phyloP scores from a whole-genome alignment of 2,888 invertebrate species.

The Pyrrhopygopsis socrates region DNA sequence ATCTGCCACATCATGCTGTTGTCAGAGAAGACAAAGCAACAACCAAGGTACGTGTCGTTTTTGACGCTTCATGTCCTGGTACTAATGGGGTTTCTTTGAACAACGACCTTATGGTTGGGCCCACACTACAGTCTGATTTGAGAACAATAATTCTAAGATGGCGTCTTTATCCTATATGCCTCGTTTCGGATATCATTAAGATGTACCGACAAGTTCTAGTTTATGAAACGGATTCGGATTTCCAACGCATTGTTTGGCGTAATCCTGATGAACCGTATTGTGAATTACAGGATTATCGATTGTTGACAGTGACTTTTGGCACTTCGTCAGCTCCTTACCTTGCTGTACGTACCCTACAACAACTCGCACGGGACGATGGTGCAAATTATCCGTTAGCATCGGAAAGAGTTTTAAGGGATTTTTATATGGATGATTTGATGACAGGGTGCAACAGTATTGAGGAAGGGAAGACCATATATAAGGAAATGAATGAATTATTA shows the following conservation, averaged over 20 bases:
- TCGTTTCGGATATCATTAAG: slow-evolving; percentile 85
- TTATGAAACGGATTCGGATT: slow-evolving; percentile 73
- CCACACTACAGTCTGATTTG: slow-evolving; percentile 83
- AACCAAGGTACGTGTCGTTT: slow-evolving; percentile 84
- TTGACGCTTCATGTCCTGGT: slow-evolving; percentile 80
- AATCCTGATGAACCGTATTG: slow-evolving; percentile 15
- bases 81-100: slow-evolving; percentile 82
- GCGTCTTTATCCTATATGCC: slow-evolving; percentile 72
- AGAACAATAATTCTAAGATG: slow-evolving; percentile 84
- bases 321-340: slow-evolving; percentile 71
- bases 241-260: slow-evolving; percentile 80
- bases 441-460: slow-evolving; percentile 76
- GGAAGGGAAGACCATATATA: slow-evolving; percentile 72
- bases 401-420: slow-evolving; percentile 65
- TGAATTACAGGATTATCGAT: slow-evolving; percentile 70
- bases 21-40: slow-evolving; percentile 81
- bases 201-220: slow-evolving; percentile 87
- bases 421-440: slow-evolving; percentile 84
- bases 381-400: slow-evolving; percentile 76
- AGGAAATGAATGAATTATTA: slow-evolving; percentile 83
- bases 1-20: slow-evolving; percentile 86
- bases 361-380: slow-evolving; percentile 82
- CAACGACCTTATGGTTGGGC: slow-evolving; percentile 80
- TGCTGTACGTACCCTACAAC: slow-evolving; percentile 83
- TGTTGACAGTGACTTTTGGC: slow-evolving; percentile 84